phyloP scores from a whole-genome alignment of 2,113 vertebrate genomes.

The Brachypteracias leptosomus region DNA sequence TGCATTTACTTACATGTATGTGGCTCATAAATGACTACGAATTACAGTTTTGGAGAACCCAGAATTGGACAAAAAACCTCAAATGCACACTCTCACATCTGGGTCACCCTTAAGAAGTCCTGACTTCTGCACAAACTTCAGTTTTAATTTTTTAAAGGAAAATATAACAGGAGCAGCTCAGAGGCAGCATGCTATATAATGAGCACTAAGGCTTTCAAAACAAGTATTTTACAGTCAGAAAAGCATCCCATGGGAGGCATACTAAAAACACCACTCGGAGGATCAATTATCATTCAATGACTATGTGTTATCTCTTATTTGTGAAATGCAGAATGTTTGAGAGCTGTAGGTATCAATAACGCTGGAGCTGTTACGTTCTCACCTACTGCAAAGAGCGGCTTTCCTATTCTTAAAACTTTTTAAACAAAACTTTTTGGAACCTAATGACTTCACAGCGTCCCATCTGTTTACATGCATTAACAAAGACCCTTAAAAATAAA shows the following conservation, averaged over 20 bases:
- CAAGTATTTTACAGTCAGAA: not conserved
- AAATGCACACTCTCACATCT: not conserved
- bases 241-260: not conserved
- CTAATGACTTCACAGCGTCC: not conserved
- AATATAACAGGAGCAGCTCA: not conserved
- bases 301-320: not conserved
- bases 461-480: not conserved
- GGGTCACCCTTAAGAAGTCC: not conserved
- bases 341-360: not conserved
- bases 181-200: not conserved
- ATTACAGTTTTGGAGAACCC: not conserved
- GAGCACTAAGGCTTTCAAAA: not conserved
- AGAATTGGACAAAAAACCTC: not conserved
- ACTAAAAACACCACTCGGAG: not conserved
- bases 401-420: not conserved
- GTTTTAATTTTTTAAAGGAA: not conserved
- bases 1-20: not conserved
- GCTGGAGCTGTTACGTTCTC: not conserved
- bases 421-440: not conserved
- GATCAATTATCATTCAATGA: not conserved
- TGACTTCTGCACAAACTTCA: not conserved
- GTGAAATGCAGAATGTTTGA: not conserved
- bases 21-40: not conserved
- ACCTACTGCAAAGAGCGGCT: not conserved
- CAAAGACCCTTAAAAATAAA: not conserved